A percentile compares a stretch with the other conserved stretches of the same genome.
Evolutionary conservation across 2,888 invertebrate genomes (phyloP).

Genomic region (Drosophila meridionalis): DNA sequence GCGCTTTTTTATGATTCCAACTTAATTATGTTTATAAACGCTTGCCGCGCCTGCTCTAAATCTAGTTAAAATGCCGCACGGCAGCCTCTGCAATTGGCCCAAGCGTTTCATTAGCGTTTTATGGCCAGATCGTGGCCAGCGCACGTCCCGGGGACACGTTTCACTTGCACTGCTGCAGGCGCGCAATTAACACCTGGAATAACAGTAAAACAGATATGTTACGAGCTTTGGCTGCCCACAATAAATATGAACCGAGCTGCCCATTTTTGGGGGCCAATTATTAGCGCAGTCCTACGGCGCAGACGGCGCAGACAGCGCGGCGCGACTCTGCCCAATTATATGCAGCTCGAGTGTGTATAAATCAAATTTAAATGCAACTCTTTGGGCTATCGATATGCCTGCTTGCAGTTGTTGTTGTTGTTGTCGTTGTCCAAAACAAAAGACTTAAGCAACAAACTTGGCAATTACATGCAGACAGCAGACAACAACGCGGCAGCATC

Average conservation of each 20-base stretch:
- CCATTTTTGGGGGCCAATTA: slow-evolving; percentile 59
- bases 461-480: slow-evolving; percentile 71
- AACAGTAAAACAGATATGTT: slow-evolving; percentile 28
- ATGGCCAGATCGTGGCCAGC: slow-evolving; percentile 52
- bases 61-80: slow-evolving; percentile 65
- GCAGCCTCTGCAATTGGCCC: slow-evolving; percentile 54
- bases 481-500: slow-evolving; percentile 58
- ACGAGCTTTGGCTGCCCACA: not conserved
- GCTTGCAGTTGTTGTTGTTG: slow-evolving; percentile 8
- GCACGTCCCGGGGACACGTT: slow-evolving; percentile 42
- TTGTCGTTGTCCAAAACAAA: slow-evolving; percentile 64
- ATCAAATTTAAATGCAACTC: slow-evolving; percentile 78
- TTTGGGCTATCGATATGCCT: slow-evolving; percentile 60
- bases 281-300: slow-evolving; percentile 34
- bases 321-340: slow-evolving; percentile 76
- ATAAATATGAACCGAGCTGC: slow-evolving; percentile 15
- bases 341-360: slow-evolving; percentile 69
- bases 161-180: slow-evolving; percentile 50
- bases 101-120: slow-evolving; percentile 64
- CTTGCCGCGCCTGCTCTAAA: slow-evolving; percentile 53
- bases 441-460: slow-evolving; percentile 80
- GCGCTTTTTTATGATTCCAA: slow-evolving; percentile 77
- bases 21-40: slow-evolving; percentile 77
- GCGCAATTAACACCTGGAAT: slow-evolving; percentile 70
- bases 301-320: slow-evolving; percentile 58